Base-by-base conservation (phyloP, 2,888 invertebrate species). In the Acrobasis suavella region DNA sequence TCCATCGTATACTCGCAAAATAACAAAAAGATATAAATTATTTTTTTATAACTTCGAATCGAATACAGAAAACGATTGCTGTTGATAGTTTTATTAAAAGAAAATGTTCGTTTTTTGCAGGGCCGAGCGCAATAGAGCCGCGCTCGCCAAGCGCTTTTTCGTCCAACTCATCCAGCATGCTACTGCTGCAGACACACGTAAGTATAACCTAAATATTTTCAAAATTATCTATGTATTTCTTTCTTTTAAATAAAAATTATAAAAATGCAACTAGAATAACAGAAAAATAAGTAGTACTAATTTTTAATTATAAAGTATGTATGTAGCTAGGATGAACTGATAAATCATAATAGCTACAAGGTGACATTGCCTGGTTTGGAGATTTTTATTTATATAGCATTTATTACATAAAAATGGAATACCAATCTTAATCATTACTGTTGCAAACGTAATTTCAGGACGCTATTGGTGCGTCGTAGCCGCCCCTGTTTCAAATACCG, bases 111-210 rank as follows among this genome's bases (percentile, higher is more conserved):
- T 66, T 83, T 89, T 87, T 93, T 88, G 73, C 90, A 88, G 93
- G 93, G 88, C 92, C 93, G 85, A 93, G 92, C 91, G 91, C 91
- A 80, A 79, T 88, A 82, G 92, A 89, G 83, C 88, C 91, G 89
- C 92, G 92, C 89, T 91, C 91, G 87, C 92, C 93, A 93, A 86
- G 92, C 92, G 88, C 93, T 76, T 91, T 86, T 74, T 76, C 93
- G 82, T 86, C 93, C 79, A 93, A 92, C 85, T 92, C 93, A 83
- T 93, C 97, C 96, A 97, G 97, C 94, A 97, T 97, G 97, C 96
- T 97, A 94, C 96, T 97, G 91, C 95, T 97, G 94, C 97, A 97
- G 93, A 96, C 97, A 93, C 97, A 97, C 95, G 97, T 97, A 87
- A 94, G 94, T 89, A 69, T 8, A 32, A 32, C 32, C 2, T 32